phyloP scores from a whole-genome alignment of 2,888 invertebrate genomes.

The Caradrina clavipalpis region DNA sequence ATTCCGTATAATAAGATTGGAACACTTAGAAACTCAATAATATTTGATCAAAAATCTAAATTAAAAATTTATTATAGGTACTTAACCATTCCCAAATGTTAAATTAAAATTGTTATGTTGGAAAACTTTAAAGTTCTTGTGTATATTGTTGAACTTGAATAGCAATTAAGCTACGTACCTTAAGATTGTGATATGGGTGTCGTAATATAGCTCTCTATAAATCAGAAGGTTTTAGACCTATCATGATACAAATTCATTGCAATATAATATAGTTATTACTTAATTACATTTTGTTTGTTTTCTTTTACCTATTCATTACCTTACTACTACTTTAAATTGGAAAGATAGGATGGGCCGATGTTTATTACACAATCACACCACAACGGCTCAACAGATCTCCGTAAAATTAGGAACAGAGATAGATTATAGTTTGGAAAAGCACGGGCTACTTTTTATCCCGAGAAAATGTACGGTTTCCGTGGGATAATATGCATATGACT shows the following conservation, averaged over 20 bases:
- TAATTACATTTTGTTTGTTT: conserved; percentile 56
- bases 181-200: conserved; percentile 90
- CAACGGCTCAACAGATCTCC: no score
- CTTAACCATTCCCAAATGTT: conserved; percentile 83
- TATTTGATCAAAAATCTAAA: conserved; percentile 59
- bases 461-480: no score
- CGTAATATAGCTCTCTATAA: conserved; percentile 88
- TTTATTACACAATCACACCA: no score
- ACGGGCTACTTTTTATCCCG: no score
- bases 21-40: conserved; percentile 60
- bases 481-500: no score
- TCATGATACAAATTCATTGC: conserved; percentile 75
- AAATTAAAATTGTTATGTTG: conserved; percentile 76
- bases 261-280: conserved; percentile 65
- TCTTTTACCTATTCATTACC: conserved; percentile 3
- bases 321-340: no score
- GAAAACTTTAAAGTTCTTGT: conserved; percentile 73
- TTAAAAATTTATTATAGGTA: conserved; percentile 66
- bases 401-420: no score
- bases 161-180: conserved; percentile 79
- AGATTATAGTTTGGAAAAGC: no score
- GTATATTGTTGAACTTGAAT: conserved; percentile 85
- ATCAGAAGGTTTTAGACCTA: conserved; percentile 78
- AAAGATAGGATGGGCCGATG: no score
- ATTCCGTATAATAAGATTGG: conserved; percentile 76